Evolutionary conservation across 2,888 invertebrate species (phyloP).

Genomic region (Apotomis turbidana): DNA sequence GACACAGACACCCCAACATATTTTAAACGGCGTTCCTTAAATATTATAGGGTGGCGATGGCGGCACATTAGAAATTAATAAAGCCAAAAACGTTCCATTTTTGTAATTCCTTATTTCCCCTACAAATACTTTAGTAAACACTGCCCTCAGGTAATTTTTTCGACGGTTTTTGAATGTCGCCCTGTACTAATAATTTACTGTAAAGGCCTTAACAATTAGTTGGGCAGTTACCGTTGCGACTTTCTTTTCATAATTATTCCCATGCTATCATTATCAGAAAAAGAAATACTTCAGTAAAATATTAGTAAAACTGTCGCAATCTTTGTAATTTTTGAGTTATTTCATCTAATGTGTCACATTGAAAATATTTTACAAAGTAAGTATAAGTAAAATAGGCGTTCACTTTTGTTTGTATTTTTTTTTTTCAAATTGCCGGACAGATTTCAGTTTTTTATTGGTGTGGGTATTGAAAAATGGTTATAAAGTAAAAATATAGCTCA

Average conservation of each 20-base stretch:
- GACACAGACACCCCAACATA: neutral
- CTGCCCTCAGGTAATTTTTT: conserved; percentile 29
- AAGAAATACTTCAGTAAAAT: too few species aligned
- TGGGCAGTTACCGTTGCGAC: neutral
- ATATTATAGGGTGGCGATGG: conserved; percentile 17
- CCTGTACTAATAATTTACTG: conserved; percentile 23
- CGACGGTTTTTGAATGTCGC: conserved; percentile 13
- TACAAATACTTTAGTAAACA: conserved; percentile 23
- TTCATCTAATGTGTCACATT: too few species aligned
- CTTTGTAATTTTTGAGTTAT: too few species aligned
- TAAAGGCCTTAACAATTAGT: conserved; percentile 22
- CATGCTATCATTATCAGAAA: neutral
- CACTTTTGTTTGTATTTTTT: too few species aligned
- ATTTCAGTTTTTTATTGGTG: too few species aligned
- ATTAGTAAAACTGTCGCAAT: too few species aligned
- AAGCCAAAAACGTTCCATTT: conserved; percentile 12
- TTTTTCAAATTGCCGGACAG: too few species aligned
- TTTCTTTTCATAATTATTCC: conserved; percentile 6
- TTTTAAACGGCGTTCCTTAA: neutral
- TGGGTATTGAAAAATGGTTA: too few species aligned
- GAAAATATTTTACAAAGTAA: too few species aligned
- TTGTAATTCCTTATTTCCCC: conserved; percentile 18
- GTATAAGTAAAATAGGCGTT: too few species aligned
- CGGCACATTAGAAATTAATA: conserved; percentile 19
- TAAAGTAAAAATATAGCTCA: too few species aligned